A percentile compares a stretch with the other conserved stretches of the same genome.
Conservation (phyloP, 1,140 invertebrate genomes). For the Hypsibius dujardini region DNA sequence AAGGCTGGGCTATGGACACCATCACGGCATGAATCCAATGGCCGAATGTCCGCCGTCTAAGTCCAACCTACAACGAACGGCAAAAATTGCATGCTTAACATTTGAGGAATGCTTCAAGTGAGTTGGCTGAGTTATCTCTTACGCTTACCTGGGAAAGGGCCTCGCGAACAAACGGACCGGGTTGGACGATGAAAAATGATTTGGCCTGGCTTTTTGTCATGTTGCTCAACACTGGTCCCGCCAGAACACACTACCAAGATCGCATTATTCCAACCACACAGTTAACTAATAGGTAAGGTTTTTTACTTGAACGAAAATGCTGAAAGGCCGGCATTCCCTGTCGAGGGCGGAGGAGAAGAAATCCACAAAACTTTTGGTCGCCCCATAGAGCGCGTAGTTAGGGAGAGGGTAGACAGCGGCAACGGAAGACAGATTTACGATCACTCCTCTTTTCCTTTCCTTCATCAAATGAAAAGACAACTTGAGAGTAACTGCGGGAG, state of each 20-base stretch:
- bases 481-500: too few species aligned
- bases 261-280: too few species aligned
- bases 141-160: conserved; percentile 8
- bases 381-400: conserved; percentile 65
- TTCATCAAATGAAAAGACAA: too few species aligned
- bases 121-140: neutral
- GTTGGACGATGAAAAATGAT: neutral
- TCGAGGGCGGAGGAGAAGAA: conserved; percentile 62
- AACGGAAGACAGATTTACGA: conserved; percentile 79
- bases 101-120: too few species aligned
- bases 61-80: neutral
- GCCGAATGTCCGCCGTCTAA: conserved; percentile 6
- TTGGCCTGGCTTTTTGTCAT: conserved; percentile 55
- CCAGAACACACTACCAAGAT: conserved; percentile 56
- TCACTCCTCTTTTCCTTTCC: conserved; percentile 56
- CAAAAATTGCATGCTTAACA: too few species aligned
- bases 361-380: conserved; percentile 50
- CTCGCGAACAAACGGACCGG: neutral
- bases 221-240: conserved; percentile 76
- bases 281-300: too few species aligned
- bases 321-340: conserved; percentile 54
- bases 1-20: too few species aligned
- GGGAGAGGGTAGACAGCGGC: conserved; percentile 59
- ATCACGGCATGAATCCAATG: conserved; percentile 10
- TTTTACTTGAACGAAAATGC: conserved; percentile 46